A percentile compares a stretch with the other conserved stretches of the same genome.
Evolutionary conservation across 53 echinoderm and acorn worm species (phyloP).

Genomic region (Luidia sarsii): DNA sequence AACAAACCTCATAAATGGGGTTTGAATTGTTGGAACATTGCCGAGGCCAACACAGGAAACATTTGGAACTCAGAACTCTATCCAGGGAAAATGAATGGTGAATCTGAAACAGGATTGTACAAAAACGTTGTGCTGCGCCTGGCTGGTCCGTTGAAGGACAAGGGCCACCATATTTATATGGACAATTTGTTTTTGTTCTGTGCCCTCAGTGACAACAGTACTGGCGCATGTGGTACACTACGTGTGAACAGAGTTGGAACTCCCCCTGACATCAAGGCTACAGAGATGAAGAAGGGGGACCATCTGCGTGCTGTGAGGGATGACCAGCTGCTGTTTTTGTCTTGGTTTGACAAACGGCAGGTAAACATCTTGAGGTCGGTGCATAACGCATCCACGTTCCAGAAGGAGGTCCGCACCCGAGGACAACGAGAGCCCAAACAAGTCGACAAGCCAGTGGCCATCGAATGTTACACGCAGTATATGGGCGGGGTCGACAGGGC

Average conservation of each 20-base stretch:
- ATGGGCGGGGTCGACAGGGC: too few relatives aligned
- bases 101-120: background rate
- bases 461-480: too few relatives aligned
- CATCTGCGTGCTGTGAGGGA: background rate
- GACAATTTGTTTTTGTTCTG: background rate
- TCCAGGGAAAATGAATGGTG: background rate
- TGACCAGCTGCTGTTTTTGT: background rate
- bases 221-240: conserved; percentile 1
- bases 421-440: background rate
- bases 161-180: background rate
- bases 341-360: conserved; percentile 29
- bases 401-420: background rate
- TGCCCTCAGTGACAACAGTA: background rate
- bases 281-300: conserved; percentile 1
- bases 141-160: background rate
- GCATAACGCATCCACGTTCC: conserved; percentile 10
- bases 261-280: background rate
- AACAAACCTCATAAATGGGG: conserved; percentile 51
- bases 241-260: conserved; percentile 2
- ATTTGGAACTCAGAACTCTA: conserved; percentile 14
- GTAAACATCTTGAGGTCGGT: background rate
- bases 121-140: background rate
- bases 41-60: conserved; percentile 1
- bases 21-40: conserved; percentile 2
- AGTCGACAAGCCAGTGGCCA: too few relatives aligned